These are phyloP conservation scores for Cosmopolites sordidus DNA, from an alignment of 2,888 invertebrate species.

Conservation along the genomic window DNA sequence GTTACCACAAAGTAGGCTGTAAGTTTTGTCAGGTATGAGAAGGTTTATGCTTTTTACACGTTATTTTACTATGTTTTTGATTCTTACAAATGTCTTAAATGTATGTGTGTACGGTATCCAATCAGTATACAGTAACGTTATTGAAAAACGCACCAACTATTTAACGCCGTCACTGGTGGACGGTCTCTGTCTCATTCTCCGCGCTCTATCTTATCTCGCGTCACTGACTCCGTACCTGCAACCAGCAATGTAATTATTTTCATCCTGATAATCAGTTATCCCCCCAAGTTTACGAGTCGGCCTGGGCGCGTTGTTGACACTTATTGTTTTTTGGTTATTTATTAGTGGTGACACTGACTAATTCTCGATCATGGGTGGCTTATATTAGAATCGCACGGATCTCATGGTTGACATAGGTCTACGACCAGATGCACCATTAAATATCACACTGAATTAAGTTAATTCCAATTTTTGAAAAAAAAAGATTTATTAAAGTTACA, in stretches of 20 bases:
- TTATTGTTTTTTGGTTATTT: conserved; percentile 25
- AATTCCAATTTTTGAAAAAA: too few relatives aligned
- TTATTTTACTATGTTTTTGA: too few relatives aligned
- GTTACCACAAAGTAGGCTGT: too few relatives aligned
- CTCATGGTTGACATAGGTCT: conserved; percentile 19
- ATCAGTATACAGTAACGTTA: too few relatives aligned
- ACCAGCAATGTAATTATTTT: conserved; percentile 25
- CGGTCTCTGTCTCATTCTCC: neutral
- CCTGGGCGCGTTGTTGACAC: conserved; percentile 25
- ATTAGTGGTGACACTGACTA: conserved; percentile 24
- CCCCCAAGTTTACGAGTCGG: conserved; percentile 24
- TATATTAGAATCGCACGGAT: conserved; percentile 10
- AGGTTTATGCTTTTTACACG: too few relatives aligned
- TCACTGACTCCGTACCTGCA: conserved; percentile 24
- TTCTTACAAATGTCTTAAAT: too few relatives aligned
- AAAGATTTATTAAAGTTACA: too few relatives aligned
- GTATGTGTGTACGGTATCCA: too few relatives aligned
- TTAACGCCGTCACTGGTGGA: neutral
- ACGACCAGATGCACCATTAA: too few relatives aligned
- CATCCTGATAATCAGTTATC: conserved; percentile 21
- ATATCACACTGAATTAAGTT: too few relatives aligned
- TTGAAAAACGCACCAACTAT: too few relatives aligned
- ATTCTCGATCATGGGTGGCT: conserved; percentile 14
- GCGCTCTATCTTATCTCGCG: conserved; percentile 19
- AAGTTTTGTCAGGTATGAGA: too few relatives aligned